phyloP scores from a whole-genome alignment of 2,888 invertebrate genomes.

The Zhuqinia jingwanae region DNA sequence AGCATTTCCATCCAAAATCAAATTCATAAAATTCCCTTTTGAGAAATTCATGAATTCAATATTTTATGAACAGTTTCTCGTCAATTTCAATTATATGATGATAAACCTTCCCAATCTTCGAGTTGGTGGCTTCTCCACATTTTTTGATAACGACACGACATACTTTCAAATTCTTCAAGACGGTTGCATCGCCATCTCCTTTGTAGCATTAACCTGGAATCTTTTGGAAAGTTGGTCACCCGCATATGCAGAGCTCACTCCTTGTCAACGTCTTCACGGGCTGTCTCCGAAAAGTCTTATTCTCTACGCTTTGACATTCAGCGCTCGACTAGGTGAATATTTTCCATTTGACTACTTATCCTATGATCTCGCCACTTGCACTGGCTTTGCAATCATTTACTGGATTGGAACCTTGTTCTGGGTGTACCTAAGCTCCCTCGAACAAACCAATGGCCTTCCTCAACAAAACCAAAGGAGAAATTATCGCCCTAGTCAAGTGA shows the following conservation, averaged over 20 bases:
- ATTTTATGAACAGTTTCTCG: too few relatives aligned
- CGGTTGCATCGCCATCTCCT: not conserved
- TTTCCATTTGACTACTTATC: conserved; percentile 26
- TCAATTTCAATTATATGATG: too few relatives aligned
- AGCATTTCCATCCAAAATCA: too few relatives aligned
- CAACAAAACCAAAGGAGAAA: too few relatives aligned
- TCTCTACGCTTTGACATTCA: conserved; percentile 36
- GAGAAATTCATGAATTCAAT: too few relatives aligned
- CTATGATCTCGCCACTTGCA: conserved; percentile 21
- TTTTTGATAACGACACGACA: conserved; percentile 46
- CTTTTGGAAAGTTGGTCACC: not conserved
- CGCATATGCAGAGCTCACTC: not conserved
- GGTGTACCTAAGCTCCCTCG: not conserved
- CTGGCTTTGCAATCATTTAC: conserved; percentile 5
- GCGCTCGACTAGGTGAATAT: conserved; percentile 33
- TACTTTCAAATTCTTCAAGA: conserved; percentile 26
- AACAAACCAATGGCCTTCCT: not conserved
- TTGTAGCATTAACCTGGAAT: conserved; percentile 4
- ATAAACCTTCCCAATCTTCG: not conserved
- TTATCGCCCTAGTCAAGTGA: not conserved
- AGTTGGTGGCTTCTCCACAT: conserved; percentile 4
- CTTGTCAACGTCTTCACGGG: not conserved
- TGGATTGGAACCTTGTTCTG: not conserved
- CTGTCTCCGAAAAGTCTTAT: not conserved
- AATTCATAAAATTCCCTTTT: too few relatives aligned